Base-by-base conservation (phyloP, 2,113 vertebrate species). In the Muntiacus reevesi region DNA sequence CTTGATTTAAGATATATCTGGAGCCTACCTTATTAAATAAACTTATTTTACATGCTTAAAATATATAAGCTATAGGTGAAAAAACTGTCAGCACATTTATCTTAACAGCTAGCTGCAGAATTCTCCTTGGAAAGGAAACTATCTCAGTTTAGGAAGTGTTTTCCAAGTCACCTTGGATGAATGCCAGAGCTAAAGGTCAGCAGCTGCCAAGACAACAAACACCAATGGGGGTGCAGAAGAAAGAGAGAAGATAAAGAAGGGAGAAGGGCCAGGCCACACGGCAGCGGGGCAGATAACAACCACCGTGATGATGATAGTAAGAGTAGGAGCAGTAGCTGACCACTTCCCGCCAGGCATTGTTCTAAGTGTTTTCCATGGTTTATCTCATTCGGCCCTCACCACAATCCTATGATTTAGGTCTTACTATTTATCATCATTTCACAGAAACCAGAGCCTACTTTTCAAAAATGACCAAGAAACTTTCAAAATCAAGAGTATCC, bases 101-200 rank as follows among this genome's bases (percentile, higher is more conserved):
- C 83, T 87, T 71, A 96, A 67, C 16, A 96, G 45, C 33, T 91
- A 52, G 92, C 71, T 55, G 40, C 57, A 87, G 82, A 86, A 81
- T 81, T 60, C 59, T 43, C 50, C 50, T 91, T 91, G 71, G 40
- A 87, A 96, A 95, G 71, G 40, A 96, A 96, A 87, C 60, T n/a
- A 1, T 87, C 43, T 95, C 76, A 95, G 59, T 83, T 81, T 93
- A 91, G 78, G 87, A 97, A 93, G 82, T 64, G 43, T 30, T 91
- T 89, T 92, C 55, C 30, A 55, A 92, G 92, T 94, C 11, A 59
- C 52, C 64, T 95, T 55, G n/a, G 91, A 54, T 55, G 50, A 84
- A 64, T 57, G 82, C 78, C 74, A 85, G 87, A 52, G 16, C 67
- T 83, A 82, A 40, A 79, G 91, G 40, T 62, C n/a, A 93, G 71